Percentiles rank a stretch among this genome's conserved stretches.
Evolutionary conservation across 1,140 invertebrate species (phyloP).

Genomic region (Caenorhabditis briggsae): DNA sequence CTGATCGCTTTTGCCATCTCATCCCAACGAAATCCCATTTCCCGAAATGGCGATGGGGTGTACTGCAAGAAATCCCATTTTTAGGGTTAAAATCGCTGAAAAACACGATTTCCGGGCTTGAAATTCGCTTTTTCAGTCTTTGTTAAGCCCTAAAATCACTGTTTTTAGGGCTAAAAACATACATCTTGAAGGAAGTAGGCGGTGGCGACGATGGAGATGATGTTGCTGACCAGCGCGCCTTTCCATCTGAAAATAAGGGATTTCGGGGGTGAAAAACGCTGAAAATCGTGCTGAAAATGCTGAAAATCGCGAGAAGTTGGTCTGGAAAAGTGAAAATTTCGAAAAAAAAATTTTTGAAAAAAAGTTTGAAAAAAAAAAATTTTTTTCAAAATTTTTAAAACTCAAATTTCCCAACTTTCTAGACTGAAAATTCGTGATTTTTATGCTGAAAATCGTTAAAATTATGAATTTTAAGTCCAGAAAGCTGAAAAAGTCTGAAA

Average conservation of each 20-base stretch:
- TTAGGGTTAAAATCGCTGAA: background rate
- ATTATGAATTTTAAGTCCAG: too few relatives aligned
- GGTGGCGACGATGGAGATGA: slow-evolving; percentile 30
- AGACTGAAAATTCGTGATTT: too few relatives aligned
- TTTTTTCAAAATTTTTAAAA: too few relatives aligned
- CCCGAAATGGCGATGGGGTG: background rate
- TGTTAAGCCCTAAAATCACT: background rate
- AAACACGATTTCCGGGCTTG: background rate
- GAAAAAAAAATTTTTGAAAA: too few relatives aligned
- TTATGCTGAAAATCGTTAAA: too few relatives aligned
- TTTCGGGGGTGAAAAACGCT: too few relatives aligned
- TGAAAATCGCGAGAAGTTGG: too few relatives aligned
- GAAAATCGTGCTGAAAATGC: too few relatives aligned
- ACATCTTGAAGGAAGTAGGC: background rate
- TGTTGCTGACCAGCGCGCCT: slow-evolving; percentile 16
- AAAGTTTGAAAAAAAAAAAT: too few relatives aligned
- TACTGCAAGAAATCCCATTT: background rate
- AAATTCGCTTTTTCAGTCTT: background rate
- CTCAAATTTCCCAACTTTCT: too few relatives aligned
- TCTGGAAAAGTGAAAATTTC: too few relatives aligned
- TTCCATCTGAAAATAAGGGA: background rate
- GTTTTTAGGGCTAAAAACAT: background rate
- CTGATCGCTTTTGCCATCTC: background rate
- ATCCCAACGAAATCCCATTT: slow-evolving; percentile 20
- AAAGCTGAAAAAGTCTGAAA: too few relatives aligned